Percentiles rank a stretch among this genome's conserved stretches.
These are phyloP conservation scores for Tyrophagus putrescentiae DNA, from an alignment of 1,140 invertebrate genomes.

Conservation along the genomic window DNA sequence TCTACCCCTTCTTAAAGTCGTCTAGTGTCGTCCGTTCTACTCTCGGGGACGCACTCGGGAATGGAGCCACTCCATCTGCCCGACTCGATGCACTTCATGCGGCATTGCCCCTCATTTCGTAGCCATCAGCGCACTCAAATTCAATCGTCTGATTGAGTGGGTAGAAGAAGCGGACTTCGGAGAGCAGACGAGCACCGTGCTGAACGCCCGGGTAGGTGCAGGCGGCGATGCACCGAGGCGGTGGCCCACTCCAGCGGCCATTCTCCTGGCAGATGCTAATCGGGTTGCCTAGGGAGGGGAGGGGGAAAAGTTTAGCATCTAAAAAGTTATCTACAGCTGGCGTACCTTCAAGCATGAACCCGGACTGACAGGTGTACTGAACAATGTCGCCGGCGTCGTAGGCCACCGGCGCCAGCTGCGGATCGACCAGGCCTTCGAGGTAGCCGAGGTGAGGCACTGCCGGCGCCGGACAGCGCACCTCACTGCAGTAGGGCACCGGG, in stretches of 20 bases:
- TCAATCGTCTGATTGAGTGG: conserved; percentile 65
- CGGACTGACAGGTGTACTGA: conserved; percentile 67
- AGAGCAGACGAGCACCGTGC: conserved; percentile 50
- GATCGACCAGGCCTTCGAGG: conserved; percentile 41
- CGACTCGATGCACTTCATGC: conserved; percentile 58
- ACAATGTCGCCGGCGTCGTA: conserved; percentile 65
- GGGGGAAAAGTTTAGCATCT: too few species aligned
- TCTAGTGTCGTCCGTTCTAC: too few species aligned
- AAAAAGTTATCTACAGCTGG: too few species aligned
- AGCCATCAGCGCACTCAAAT: conserved; percentile 61
- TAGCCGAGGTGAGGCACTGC: conserved; percentile 55
- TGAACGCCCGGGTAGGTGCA: conserved; percentile 69
- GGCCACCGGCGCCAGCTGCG: conserved; percentile 33
- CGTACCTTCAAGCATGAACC: conserved; percentile 74
- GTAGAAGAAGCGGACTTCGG: conserved; percentile 69
- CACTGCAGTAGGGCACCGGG: conserved; percentile 59
- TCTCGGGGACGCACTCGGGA: conserved; percentile 37
- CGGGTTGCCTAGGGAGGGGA: too few species aligned
- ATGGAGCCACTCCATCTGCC: conserved; percentile 71
- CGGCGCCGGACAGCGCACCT: conserved; percentile 47
- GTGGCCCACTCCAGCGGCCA: conserved; percentile 63
- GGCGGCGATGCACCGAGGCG: conserved; percentile 59
- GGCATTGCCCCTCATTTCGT: conserved; percentile 52
- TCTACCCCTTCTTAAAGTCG: neutral
- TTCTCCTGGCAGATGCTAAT: conserved; percentile 72